A percentile compares a stretch with the other conserved stretches of the same genome.
Evolutionary conservation across 2,797 vertebrate species (phyloP).

Genomic region (Lemur catta): DNA sequence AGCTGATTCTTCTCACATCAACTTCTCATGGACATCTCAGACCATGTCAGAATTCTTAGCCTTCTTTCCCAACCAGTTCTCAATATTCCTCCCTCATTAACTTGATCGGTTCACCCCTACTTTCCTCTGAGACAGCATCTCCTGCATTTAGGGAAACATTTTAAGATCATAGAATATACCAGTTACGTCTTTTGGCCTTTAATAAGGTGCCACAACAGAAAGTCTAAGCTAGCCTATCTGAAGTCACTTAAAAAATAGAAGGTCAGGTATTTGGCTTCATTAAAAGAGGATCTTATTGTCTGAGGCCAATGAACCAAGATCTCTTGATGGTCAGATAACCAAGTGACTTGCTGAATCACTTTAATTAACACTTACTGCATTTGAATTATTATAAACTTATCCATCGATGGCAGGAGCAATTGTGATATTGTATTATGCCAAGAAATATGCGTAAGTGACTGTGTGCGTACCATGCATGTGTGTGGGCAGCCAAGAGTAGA

Average conservation of each 20-base stretch:
- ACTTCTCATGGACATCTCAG: not conserved
- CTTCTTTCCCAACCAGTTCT: not conserved
- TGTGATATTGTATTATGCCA: not conserved
- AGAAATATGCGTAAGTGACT: not conserved
- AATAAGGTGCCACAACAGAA: not conserved
- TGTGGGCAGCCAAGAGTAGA: not conserved
- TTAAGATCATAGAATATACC: not conserved
- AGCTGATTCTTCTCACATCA: not conserved
- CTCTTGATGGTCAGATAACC: not conserved
- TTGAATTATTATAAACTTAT: not conserved
- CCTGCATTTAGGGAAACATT: not conserved
- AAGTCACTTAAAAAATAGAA: not conserved
- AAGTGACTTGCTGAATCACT: not conserved
- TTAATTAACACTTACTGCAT: not conserved
- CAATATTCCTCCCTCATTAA: not conserved
- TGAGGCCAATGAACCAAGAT: not conserved
- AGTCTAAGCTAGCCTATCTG: not conserved
- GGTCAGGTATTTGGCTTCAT: not conserved
- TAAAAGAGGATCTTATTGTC: not conserved
- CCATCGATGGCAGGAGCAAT: not conserved
- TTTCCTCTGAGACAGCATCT: not conserved
- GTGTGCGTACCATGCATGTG: not conserved
- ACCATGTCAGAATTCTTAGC: not conserved
- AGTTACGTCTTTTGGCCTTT: not conserved
- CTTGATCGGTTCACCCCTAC: not conserved